Conservation (phyloP, 1,140 invertebrate species). For the Danaus melanippus region DNA sequence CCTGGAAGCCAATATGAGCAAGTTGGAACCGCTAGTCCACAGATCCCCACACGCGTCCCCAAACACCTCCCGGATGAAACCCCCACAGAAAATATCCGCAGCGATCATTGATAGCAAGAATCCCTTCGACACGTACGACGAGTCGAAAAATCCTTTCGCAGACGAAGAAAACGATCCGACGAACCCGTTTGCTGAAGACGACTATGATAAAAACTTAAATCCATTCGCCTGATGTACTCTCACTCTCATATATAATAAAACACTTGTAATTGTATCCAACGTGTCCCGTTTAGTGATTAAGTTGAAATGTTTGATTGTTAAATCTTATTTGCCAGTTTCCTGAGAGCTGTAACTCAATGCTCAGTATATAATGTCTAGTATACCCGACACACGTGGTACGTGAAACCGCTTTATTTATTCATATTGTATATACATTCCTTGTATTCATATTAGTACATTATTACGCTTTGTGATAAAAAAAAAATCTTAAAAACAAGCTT, state of each 20-base stretch:
- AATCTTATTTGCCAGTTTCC: too few relatives aligned
- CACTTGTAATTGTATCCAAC: too few relatives aligned
- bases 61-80: constrained; percentile 17
- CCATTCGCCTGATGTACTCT: constrained; percentile 73
- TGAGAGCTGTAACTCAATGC: too few relatives aligned
- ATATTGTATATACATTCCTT: not conserved
- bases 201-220: constrained; percentile 79
- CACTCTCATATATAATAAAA: too few relatives aligned
- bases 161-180: constrained; percentile 62
- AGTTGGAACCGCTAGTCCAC: constrained; percentile 37
- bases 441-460: not conserved
- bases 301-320: too few relatives aligned
- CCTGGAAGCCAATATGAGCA: constrained; percentile 74
- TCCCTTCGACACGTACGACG: constrained; percentile 75
- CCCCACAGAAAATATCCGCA: constrained; percentile 50
- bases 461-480: constrained; percentile 18
- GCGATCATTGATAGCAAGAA: constrained; percentile 65
- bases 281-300: too few relatives aligned
- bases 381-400: too few relatives aligned
- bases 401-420: not conserved
- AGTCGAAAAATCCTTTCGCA: constrained; percentile 73
- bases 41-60: constrained; percentile 32
- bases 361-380: too few relatives aligned
- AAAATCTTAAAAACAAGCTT: too few relatives aligned
- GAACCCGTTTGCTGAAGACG: constrained; percentile 74